These are phyloP conservation scores for Uria lomvia DNA, from an alignment of 2,113 vertebrate genomes.

Conservation along the genomic window DNA sequence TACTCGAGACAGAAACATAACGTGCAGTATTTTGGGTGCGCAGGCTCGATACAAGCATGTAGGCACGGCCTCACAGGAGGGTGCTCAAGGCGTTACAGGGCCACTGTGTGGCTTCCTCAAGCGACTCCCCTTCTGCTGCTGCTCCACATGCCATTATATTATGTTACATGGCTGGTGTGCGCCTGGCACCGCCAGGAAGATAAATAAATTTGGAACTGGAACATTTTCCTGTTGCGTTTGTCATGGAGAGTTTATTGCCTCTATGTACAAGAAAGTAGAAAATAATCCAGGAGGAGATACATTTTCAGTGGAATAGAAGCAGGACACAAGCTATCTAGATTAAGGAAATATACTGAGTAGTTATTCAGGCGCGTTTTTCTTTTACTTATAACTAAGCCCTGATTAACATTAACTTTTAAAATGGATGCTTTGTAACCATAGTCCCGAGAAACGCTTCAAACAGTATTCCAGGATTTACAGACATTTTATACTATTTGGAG, in stretches of 20 bases:
- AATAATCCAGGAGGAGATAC: not conserved
- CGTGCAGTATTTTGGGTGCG: constrained; percentile 19
- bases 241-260: not conserved
- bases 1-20: constrained; percentile 68
- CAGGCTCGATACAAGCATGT: constrained; percentile 21
- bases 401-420: constrained; percentile 36
- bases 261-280: not conserved
- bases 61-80: not conserved
- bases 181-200: not conserved
- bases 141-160: not conserved
- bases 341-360: not conserved
- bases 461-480: not conserved
- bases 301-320: not conserved
- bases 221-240: not conserved
- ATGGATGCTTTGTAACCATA: not conserved
- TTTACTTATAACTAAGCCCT: not conserved
- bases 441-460: not conserved
- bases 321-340: not conserved
- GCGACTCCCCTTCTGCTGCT: not conserved
- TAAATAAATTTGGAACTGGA: not conserved
- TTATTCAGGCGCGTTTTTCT: not conserved
- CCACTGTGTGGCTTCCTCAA: not conserved
- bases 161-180: not conserved
- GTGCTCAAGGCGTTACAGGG: constrained; percentile 6
- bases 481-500: not conserved